phyloP scores from a whole-genome alignment of 2,888 invertebrate species.

The Antitype chi region DNA sequence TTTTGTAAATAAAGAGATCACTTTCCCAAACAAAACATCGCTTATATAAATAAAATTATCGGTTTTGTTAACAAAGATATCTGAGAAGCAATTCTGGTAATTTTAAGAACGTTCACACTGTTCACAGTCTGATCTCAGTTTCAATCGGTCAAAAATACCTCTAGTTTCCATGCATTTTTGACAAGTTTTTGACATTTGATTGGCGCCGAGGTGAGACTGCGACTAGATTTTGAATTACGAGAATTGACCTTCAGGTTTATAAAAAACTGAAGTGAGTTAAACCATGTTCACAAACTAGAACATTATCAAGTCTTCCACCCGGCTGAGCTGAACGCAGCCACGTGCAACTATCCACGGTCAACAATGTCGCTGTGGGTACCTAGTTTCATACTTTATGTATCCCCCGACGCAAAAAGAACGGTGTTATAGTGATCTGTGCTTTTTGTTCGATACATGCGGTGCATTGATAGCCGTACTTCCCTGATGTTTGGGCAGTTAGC shows the following conservation, averaged over 20 bases:
- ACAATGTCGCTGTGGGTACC: slow-evolving; percentile 5
- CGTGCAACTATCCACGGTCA: slow-evolving; percentile 13
- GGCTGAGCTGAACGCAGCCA: slow-evolving; percentile 24
- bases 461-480: not conserved
- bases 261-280: not conserved
- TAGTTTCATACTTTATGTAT: slow-evolving; percentile 7
- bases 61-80: not conserved
- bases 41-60: not conserved
- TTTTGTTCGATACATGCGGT: not conserved
- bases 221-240: no score
- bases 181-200: no score
- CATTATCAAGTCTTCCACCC: slow-evolving; percentile 28
- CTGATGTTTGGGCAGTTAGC: not conserved
- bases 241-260: not conserved
- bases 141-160: no score
- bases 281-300: not conserved
- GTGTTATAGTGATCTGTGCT: not conserved
- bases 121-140: no score
- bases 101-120: no score
- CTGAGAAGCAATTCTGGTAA: not conserved
- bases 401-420: not conserved
- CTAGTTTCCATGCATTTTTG: no score
- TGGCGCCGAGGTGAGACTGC: no score
- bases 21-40: not conserved
- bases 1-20: not conserved